Evolutionary conservation across 1,140 invertebrate genomes (phyloP).

Genomic region (Scaptomyza graminum): DNA sequence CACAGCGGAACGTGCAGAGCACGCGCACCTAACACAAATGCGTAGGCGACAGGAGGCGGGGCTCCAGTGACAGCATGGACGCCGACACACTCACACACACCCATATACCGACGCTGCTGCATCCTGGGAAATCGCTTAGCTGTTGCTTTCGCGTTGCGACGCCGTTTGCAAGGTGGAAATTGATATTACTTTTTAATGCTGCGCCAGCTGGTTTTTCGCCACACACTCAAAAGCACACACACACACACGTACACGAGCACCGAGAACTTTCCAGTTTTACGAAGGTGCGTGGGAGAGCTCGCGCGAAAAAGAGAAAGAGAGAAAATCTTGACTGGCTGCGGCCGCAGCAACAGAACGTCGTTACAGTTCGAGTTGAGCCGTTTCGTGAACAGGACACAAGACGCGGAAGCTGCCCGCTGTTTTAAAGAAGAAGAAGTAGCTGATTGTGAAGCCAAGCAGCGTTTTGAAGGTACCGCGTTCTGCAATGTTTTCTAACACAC

Average conservation of each 20-base stretch:
- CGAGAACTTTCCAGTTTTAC: conserved; percentile 24
- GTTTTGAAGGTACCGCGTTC: conserved; percentile 36
- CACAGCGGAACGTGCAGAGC: conserved; percentile 56
- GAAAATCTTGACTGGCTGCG: conserved; percentile 28
- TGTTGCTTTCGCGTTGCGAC: conserved; percentile 71
- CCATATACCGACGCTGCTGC: conserved; percentile 50
- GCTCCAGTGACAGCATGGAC: conserved; percentile 36
- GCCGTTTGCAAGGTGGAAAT: conserved; percentile 76
- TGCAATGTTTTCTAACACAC: conserved; percentile 56
- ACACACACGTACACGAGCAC: conserved; percentile 4
- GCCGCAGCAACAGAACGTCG: conserved; percentile 55
- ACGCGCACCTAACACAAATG: conserved; percentile 68
- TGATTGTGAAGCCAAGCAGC: conserved; percentile 26
- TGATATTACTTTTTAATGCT: conserved; percentile 83
- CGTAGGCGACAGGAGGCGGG: conserved; percentile 66
- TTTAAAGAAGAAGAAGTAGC: not conserved
- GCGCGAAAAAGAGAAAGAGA: conserved; percentile 24
- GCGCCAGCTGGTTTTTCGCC: conserved; percentile 72
- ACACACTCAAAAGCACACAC: conserved; percentile 16
- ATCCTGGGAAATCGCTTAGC: conserved; percentile 82
- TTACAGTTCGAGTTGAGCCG: conserved; percentile 82
- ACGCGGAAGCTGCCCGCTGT: conserved; percentile 69
- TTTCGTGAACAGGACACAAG: conserved; percentile 76
- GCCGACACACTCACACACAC: conserved; percentile 7
- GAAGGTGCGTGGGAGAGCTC: conserved; percentile 31